A percentile compares a stretch with the other conserved stretches of the same genome.
Evolutionary conservation across 64 coral and sea anemone genomes (phyloP).

Genomic region (Stichodactyla mertensii): DNA sequence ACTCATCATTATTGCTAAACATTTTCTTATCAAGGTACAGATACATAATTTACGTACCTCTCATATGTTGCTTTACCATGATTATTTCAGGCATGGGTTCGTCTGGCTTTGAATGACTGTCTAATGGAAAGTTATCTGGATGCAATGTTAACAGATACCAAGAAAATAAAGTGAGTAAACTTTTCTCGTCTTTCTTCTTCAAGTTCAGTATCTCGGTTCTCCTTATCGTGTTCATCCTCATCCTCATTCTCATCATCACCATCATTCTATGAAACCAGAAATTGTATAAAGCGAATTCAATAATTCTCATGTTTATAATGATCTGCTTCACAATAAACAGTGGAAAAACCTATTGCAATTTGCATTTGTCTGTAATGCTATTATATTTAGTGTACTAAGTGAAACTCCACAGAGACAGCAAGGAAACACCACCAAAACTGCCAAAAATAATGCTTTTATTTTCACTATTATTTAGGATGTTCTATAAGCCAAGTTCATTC

Average conservation of each 20-base stretch:
- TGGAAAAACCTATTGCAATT: too few species aligned
- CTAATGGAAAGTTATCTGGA: slow-evolving; percentile 97
- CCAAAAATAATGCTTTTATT: not conserved
- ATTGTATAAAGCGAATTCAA: too few species aligned
- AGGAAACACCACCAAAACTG: too few species aligned
- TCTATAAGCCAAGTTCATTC: slow-evolving; percentile 66
- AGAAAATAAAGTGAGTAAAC: slow-evolving; percentile 67
- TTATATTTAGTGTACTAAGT: too few species aligned
- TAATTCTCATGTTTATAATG: too few species aligned
- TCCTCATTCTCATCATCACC: too few species aligned
- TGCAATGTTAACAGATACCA: slow-evolving; percentile 77
- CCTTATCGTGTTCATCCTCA: not conserved
- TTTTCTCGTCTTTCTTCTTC: not conserved
- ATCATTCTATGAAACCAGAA: too few species aligned
- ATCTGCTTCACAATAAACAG: too few species aligned
- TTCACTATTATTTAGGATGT: slow-evolving; percentile 28
- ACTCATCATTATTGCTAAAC: not conserved
- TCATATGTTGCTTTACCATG: not conserved
- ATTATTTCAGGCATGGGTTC: slow-evolving; percentile 82
- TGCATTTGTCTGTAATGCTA: too few species aligned
- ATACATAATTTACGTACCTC: too few species aligned
- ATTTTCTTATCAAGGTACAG: not conserved
- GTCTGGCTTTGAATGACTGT: slow-evolving; percentile 90
- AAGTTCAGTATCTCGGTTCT: too few species aligned
- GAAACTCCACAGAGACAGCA: too few species aligned